These are phyloP conservation scores for Phengaris arion DNA, from an alignment of 2,888 invertebrate genomes.

Conservation along the genomic window DNA sequence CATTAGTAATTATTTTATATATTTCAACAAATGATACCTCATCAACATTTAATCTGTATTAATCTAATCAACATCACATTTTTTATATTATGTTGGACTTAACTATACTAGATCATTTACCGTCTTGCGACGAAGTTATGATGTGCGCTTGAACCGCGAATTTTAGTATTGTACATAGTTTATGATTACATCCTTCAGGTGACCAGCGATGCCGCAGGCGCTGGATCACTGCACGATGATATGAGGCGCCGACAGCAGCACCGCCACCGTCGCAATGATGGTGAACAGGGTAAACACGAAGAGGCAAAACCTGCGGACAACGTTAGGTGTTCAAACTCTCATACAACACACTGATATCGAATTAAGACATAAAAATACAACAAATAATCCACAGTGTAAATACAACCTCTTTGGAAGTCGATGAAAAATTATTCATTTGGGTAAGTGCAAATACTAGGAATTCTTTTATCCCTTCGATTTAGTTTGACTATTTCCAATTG, in stretches of 20 bases:
- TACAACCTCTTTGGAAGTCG: not conserved
- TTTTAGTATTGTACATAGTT: slow-evolving; percentile 45
- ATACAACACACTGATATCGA: not conserved
- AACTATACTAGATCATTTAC: slow-evolving; percentile 61
- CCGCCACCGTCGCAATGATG: slow-evolving; percentile 94
- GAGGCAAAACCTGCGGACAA: slow-evolving; percentile 88
- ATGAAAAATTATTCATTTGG: too few relatives aligned
- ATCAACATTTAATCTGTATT: slow-evolving; percentile 67
- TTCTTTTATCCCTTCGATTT: not conserved
- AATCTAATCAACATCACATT: slow-evolving; percentile 76
- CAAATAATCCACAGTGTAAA: not conserved
- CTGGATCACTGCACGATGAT: slow-evolving; percentile 91
- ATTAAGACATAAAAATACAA: not conserved
- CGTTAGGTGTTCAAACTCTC: slow-evolving; percentile 33
- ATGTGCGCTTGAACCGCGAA: slow-evolving; percentile 75
- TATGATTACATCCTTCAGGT: slow-evolving; percentile 57
- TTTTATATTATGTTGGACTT: slow-evolving; percentile 68
- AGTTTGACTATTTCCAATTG: not conserved
- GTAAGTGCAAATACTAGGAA: too few relatives aligned
- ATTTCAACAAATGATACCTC: slow-evolving; percentile 65
- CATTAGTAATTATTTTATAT: slow-evolving; percentile 61
- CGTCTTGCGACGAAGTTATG: slow-evolving; percentile 66
- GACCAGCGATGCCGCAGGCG: slow-evolving; percentile 51
- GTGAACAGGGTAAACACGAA: slow-evolving; percentile 97
- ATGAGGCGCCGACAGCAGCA: slow-evolving; percentile 94